Conservation (phyloP, 2,113 vertebrate species). For the Sarotherodon lohbergeri region DNA sequence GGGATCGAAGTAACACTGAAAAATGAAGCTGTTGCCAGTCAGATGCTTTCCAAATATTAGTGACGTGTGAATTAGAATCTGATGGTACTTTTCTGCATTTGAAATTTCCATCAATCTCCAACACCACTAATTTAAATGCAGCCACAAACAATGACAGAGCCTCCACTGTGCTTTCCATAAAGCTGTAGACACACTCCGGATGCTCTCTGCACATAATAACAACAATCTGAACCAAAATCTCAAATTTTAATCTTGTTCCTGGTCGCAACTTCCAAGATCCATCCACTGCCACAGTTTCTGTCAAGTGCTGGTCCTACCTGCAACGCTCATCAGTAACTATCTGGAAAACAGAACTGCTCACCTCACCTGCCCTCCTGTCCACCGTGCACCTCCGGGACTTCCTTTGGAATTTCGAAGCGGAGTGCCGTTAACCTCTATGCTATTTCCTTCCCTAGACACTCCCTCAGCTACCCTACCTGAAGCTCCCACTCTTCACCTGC, state of each 20-base stretch:
- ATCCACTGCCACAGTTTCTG: neutral
- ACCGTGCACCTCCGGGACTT: neutral
- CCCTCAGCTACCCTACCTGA: neutral
- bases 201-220: neutral
- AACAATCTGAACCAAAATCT: neutral
- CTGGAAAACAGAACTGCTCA: neutral
- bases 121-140: neutral
- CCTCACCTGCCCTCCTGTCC: neutral
- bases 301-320: neutral
- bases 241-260: neutral
- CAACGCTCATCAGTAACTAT: neutral
- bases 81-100: neutral
- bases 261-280: rapidly evolving
- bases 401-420: neutral
- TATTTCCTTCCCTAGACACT: neutral
- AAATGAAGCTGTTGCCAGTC: neutral
- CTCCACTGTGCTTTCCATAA: neutral
- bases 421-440: neutral
- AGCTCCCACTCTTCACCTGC: no score
- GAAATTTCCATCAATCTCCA: neutral
- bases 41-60: rapidly evolving
- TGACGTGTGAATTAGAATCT: rapidly evolving
- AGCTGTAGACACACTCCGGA: neutral
- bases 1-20: neutral
- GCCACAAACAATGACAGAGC: neutral